phyloP scores from a whole-genome alignment of 2,113 vertebrate species.

The Pipa parva region DNA sequence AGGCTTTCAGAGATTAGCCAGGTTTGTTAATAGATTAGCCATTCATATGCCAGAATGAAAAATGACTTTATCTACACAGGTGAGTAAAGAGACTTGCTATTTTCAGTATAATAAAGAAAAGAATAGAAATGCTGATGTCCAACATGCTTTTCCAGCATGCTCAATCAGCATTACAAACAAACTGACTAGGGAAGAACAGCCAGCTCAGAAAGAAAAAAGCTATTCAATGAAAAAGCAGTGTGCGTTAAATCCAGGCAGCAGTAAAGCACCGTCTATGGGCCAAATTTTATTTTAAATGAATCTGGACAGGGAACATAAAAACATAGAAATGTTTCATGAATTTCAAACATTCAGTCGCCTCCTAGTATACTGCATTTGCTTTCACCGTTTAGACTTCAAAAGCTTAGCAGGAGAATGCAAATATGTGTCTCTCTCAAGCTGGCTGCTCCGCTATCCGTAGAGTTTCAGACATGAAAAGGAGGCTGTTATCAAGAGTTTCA shows the following conservation, averaged over 20 bases:
- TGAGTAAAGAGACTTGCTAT: not conserved
- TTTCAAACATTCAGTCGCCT: slow-evolving; percentile 5
- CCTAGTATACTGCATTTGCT: not conserved
- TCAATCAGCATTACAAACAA: slow-evolving; percentile 9
- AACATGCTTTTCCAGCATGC: not conserved
- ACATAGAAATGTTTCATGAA: slow-evolving; percentile 5
- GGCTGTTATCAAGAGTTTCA: not conserved
- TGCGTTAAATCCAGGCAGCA: not conserved
- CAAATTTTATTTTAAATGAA: slow-evolving; percentile 6
- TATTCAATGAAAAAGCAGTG: slow-evolving; percentile 1
- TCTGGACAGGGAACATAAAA: slow-evolving; percentile 9
- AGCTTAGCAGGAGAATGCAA: not conserved
- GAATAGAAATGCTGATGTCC: not conserved
- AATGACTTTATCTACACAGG: slow-evolving; percentile 2
- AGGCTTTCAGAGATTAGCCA: not conserved
- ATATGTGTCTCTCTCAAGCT: not conserved
- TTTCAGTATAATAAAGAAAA: not conserved
- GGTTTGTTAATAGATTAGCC: not conserved
- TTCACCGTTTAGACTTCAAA: not conserved
- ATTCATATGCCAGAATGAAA: not conserved
- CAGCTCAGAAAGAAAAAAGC: not conserved
- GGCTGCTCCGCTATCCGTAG: not conserved
- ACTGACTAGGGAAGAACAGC: not conserved
- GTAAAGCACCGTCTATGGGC: not conserved
- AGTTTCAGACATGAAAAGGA: not conserved